Evolutionary conservation across 2,888 invertebrate genomes (phyloP), one percentile per base, ranked within the genome.

Genomic region (Asteroscopus sphinx): DNA sequence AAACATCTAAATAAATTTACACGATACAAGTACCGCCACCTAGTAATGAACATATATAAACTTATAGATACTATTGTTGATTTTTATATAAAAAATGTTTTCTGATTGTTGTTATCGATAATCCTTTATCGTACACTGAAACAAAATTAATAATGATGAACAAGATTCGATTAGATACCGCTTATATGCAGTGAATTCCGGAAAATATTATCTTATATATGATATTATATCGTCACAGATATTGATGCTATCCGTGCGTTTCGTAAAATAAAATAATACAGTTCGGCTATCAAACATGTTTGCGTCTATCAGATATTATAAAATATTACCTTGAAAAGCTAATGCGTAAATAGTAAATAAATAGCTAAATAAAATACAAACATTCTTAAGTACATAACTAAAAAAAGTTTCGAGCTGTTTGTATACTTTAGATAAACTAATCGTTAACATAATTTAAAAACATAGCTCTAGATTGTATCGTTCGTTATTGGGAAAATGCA

Each of bases 81-180:
- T 66, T 32, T 9, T 32, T 21, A n/a, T 17, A 1, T 8, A 17
- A 52, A 8, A 49, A 41, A 37, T 47, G 44, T 59, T 44, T 58
- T 36, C 15, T 8, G 36, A 41, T 41, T 44, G 32, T 44, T 13
- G 44, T 16, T 36, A 57, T 52, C 30, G 44, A 47, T 62, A 68
- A 21, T 52, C 9, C 33, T 30, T 5, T 59, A 52, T 52, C 60
- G 8, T 52, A 60, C 42, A 67, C 52, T 59, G 32, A 47, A 51
- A 49, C 45, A 53, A 49, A 65, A 54, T 65, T 61, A 65, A 49
- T 61, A 33, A 53, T 32, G 30, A 59, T 52, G 26, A 26, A 60
- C 48, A 60, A 61, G 36, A 37, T 64, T 46, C 16, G 64, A 60
- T 61, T 45, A 53, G 53, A 41, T 46, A 61, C n/a, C n/a, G n/a